These are phyloP conservation scores for Macropus fuliginosus DNA, from an alignment of 2,797 vertebrate species.

Conservation along the genomic window DNA sequence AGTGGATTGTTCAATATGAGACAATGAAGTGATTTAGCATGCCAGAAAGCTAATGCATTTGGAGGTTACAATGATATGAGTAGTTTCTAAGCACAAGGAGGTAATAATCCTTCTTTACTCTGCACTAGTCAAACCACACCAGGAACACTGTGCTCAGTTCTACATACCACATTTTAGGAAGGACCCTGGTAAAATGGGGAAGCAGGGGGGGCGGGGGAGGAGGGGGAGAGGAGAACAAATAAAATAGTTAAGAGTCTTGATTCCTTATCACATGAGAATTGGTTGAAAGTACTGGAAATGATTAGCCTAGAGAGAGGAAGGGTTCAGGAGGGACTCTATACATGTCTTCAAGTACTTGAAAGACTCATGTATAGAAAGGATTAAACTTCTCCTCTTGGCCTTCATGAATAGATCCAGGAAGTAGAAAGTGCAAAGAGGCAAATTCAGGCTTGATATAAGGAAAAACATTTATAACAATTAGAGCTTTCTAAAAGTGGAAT, in stretches of 20 bases:
- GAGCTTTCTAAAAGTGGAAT: background rate
- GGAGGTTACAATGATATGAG: background rate
- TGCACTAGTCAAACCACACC: background rate
- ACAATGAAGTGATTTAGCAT: background rate
- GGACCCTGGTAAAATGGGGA: background rate
- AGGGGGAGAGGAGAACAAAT: background rate
- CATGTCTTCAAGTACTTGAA: background rate
- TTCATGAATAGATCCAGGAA: background rate
- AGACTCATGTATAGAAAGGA: background rate
- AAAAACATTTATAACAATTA: background rate
- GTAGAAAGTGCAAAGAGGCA: background rate
- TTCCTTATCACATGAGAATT: background rate
- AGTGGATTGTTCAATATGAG: background rate
- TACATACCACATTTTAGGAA: background rate
- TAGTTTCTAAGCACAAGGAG: background rate
- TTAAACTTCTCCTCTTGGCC: background rate
- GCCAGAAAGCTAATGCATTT: background rate
- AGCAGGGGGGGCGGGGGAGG: background rate
- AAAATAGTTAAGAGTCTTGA: background rate
- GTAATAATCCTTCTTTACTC: background rate
- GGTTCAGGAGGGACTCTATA: background rate
- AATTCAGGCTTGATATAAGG: background rate
- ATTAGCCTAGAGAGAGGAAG: background rate
- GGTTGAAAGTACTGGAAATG: background rate
- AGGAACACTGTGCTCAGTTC: background rate